A percentile compares a stretch with the other conserved stretches of the same genome.
Conservation (phyloP, 1,140 invertebrate species). For the Agraylea sexmaculata region DNA sequence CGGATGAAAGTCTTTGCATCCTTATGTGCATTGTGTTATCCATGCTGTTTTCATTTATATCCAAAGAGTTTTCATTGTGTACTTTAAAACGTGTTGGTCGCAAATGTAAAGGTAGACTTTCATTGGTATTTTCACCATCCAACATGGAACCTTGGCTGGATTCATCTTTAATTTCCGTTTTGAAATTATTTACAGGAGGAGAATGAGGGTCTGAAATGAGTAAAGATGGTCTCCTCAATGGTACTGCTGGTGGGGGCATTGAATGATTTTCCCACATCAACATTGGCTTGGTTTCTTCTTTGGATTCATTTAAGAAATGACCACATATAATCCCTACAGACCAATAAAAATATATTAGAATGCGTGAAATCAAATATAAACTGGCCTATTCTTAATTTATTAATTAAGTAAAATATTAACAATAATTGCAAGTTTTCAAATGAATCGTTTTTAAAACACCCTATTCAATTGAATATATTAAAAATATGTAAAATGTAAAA, state of each 20-base stretch:
- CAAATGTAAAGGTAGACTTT: slow-evolving; percentile 19
- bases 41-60: slow-evolving; percentile 21
- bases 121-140: slow-evolving; percentile 21
- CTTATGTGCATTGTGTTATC: slow-evolving; percentile 17
- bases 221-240: slow-evolving; percentile 42
- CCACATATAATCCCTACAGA: slow-evolving; percentile 14
- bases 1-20: slow-evolving; percentile 6
- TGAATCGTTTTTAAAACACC: too few species aligned
- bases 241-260: slow-evolving; percentile 47
- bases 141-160: slow-evolving; percentile 48
- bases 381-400: too few species aligned
- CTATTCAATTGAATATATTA: too few species aligned
- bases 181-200: slow-evolving; percentile 40
- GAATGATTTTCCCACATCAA: slow-evolving; percentile 40
- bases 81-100: slow-evolving; percentile 21
- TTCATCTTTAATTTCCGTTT: slow-evolving; percentile 60
- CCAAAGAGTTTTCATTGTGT: slow-evolving; percentile 31
- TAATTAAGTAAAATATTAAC: too few species aligned
- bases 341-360: slow-evolving; percentile 8
- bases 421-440: too few species aligned
- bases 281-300: slow-evolving; percentile 25
- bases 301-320: slow-evolving; percentile 10
- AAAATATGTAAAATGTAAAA: too few species aligned
- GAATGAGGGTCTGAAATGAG: slow-evolving; percentile 34
- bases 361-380: too few species aligned